Conservation (phyloP, 1,140 invertebrate species). For the Micrasema minimum region DNA sequence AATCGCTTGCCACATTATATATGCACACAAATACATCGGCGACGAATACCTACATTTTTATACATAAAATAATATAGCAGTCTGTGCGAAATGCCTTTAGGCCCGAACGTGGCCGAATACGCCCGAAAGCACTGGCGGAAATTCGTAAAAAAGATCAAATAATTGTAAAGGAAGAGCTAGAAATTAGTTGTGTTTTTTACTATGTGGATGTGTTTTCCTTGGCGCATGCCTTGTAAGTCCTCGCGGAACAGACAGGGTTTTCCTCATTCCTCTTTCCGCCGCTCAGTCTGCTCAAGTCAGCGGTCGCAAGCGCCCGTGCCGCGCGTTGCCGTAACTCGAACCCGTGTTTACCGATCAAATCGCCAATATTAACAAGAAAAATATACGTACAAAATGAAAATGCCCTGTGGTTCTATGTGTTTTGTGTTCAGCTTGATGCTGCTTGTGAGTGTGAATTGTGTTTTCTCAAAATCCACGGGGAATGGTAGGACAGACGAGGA, state of each 20-base stretch:
- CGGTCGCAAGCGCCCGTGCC: conserved; percentile 21
- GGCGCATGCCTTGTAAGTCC: conserved; percentile 3
- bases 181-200: not conserved
- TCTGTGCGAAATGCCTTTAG: conserved; percentile 37
- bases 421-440: conserved; percentile 25
- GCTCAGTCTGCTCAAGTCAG: conserved; percentile 29
- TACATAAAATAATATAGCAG: conserved; percentile 17
- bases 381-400: conserved; percentile 25
- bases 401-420: conserved; percentile 34
- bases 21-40: conserved; percentile 26
- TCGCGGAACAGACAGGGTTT: conserved; percentile 7
- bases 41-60: not conserved
- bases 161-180: too few relatives aligned
- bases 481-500: conserved; percentile 20
- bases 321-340: conserved; percentile 25
- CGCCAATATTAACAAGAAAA: not conserved
- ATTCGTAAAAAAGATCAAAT: conserved; percentile 8
- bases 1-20: conserved; percentile 3
- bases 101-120: conserved; percentile 1
- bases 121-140: not conserved
- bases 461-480: conserved; percentile 10
- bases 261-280: conserved; percentile 26
- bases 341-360: conserved; percentile 13
- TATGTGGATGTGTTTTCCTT: conserved; percentile 1
- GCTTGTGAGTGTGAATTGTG: conserved; percentile 21